Percentiles rank a stretch among this genome's conserved stretches.
These are phyloP conservation scores for Marcusenius ussheri DNA, from an alignment of 2,113 vertebrate species.

Conservation along the genomic window DNA sequence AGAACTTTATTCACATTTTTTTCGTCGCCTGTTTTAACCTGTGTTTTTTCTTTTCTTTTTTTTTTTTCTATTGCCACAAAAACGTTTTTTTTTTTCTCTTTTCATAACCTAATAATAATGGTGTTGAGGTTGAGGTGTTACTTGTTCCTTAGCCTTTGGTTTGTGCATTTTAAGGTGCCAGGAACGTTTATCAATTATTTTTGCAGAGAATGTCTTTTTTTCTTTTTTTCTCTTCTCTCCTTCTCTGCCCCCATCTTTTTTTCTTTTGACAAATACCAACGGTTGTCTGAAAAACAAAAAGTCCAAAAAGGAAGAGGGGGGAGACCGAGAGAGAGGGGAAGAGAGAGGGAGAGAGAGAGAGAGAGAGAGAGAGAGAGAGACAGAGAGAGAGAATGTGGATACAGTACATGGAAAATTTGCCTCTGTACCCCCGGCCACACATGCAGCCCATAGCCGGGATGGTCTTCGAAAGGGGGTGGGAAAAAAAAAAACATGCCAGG, in stretches of 20 bases:
- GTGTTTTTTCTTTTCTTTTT: not conserved
- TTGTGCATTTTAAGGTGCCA: not conserved
- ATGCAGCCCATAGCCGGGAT: constrained; percentile 23
- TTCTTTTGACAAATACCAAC: constrained; percentile 12
- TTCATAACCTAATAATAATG: not conserved
- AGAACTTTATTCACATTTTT: not conserved
- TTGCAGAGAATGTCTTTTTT: not conserved
- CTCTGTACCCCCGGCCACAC: constrained; percentile 24
- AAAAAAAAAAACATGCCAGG: constrained; percentile 14
- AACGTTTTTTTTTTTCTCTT: not conserved
- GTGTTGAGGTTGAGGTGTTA: not conserved
- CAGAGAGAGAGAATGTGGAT: constrained; percentile 23
- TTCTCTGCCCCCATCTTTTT: not conserved
- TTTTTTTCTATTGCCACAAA: not conserved
- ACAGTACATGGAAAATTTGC: constrained; percentile 2
- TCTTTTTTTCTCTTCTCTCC: not conserved
- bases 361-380: not conserved
- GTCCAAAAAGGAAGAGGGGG: not conserved
- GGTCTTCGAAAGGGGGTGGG: not conserved
- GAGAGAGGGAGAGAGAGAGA: not conserved
- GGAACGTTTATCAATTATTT: not conserved
- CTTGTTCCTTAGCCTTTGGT: not conserved
- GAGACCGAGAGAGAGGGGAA: not conserved
- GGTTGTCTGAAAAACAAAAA: constrained; percentile 26
- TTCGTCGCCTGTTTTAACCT: not conserved